These are phyloP conservation scores for Notarius quadriscutis DNA, from an alignment of 2,113 vertebrate species.

Conservation along the genomic window DNA sequence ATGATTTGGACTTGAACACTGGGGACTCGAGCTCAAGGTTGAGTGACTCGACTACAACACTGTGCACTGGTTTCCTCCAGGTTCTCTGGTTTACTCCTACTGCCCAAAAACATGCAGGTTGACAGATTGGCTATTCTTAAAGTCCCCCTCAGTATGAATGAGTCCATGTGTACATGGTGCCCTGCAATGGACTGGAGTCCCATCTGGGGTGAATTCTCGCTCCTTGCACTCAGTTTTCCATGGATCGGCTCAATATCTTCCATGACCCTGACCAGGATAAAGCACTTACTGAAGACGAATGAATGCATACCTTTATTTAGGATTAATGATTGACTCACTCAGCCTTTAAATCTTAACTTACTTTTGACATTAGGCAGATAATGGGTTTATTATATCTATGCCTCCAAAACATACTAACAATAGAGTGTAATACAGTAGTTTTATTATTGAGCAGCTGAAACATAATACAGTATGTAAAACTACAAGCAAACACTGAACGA, in stretches of 20 bases:
- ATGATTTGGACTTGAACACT: too few species aligned
- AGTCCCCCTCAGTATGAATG: not conserved
- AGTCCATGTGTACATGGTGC: not conserved
- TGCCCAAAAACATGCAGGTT: not conserved
- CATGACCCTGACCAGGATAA: not conserved
- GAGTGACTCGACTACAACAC: too few species aligned
- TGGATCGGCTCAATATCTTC: not conserved
- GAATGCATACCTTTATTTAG: not conserved
- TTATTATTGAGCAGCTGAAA: slow-evolving; percentile 54
- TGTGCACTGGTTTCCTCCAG: not conserved
- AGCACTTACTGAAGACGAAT: not conserved
- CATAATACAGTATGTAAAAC: slow-evolving; percentile 52
- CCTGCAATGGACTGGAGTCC: not conserved
- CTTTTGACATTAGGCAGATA: not conserved
- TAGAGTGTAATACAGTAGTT: slow-evolving; percentile 28
- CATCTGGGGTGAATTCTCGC: not conserved
- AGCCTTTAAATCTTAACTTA: not conserved
- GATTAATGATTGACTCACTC: not conserved
- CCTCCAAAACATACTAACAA: slow-evolving; percentile 61
- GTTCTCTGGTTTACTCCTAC: not conserved
- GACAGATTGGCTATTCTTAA: not conserved
- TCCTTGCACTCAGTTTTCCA: not conserved
- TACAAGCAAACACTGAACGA: slow-evolving; percentile 49
- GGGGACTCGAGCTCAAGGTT: too few species aligned
- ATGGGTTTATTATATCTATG: slow-evolving; percentile 64